These are phyloP conservation scores for Molossus molossus DNA, from an alignment of 2,797 vertebrate species.

Conservation along the genomic window DNA sequence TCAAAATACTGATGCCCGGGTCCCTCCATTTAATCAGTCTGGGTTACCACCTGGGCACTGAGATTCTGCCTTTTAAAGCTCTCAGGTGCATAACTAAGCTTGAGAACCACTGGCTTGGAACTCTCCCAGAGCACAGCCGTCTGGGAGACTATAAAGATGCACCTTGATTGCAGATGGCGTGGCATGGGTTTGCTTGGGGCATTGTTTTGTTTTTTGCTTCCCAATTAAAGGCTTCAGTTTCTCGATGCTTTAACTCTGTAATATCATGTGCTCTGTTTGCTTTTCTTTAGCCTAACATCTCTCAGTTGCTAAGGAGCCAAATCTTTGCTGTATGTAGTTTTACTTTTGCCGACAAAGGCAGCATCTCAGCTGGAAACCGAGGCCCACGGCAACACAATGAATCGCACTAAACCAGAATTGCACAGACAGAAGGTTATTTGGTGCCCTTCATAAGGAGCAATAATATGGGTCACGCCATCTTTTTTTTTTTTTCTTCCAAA, in stretches of 20 bases:
- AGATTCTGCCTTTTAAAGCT: slow-evolving; percentile 1
- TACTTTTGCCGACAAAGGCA: slow-evolving; percentile 32
- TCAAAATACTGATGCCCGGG: background rate
- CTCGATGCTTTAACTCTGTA: slow-evolving; percentile 37
- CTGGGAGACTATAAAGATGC: slow-evolving; percentile 37
- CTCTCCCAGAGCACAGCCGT: slow-evolving; percentile 56
- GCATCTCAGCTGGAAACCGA: slow-evolving; percentile 42
- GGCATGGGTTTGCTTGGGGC: background rate
- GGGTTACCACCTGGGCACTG: background rate
- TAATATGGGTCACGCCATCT: background rate
- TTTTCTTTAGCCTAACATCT: slow-evolving; percentile 38
- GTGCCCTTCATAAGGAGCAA: background rate
- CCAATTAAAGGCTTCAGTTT: slow-evolving; percentile 62
- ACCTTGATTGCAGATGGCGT: slow-evolving; percentile 63
- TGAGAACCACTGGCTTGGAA: slow-evolving; percentile 67
- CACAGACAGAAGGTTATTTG: background rate
- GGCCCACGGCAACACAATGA: background rate
- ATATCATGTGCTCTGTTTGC: background rate
- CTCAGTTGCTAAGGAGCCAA: slow-evolving; percentile 55
- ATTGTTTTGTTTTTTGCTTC: slow-evolving; percentile 58
- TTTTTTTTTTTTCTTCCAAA: background rate
- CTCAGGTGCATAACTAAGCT: slow-evolving; percentile 8
- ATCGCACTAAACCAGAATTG: background rate
- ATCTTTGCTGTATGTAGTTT: background rate
- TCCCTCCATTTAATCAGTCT: background rate